These are phyloP conservation scores for Drosophila nannoptera DNA, from an alignment of 1,140 invertebrate genomes.

Conservation along the genomic window DNA sequence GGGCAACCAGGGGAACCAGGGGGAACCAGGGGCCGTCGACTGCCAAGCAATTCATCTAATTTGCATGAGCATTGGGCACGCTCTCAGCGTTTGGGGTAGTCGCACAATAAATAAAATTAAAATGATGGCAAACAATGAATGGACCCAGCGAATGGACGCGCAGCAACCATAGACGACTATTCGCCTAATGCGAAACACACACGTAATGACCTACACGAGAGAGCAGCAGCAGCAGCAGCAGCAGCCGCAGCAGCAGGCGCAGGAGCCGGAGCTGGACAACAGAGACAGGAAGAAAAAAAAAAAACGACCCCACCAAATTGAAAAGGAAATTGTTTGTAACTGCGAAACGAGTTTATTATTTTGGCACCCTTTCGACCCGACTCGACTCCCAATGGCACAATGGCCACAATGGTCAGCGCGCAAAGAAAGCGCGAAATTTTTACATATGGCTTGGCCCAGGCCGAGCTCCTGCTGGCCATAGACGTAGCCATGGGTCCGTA, in stretches of 20 bases:
- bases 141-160: constrained; percentile 36
- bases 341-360: constrained; percentile 79
- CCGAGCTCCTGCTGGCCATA: neutral
- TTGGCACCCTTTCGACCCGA: constrained; percentile 72
- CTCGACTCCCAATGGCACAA: constrained; percentile 12
- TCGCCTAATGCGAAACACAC: constrained; percentile 69
- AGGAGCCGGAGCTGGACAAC: neutral
- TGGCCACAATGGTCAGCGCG: constrained; percentile 34
- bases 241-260: no score
- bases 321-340: constrained; percentile 79
- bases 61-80: constrained; percentile 69
- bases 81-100: constrained; percentile 42
- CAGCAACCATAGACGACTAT: constrained; percentile 55
- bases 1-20: no score
- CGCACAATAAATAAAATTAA: constrained; percentile 80
- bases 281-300: constrained; percentile 28
- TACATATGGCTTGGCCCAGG: constrained; percentile 57
- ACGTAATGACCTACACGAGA: constrained; percentile 67
- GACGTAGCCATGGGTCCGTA: constrained; percentile 59
- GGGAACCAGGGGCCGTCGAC: constrained; percentile 23
- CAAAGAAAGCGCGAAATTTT: constrained; percentile 74
- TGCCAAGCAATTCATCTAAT: constrained; percentile 79
- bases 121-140: constrained; percentile 79
- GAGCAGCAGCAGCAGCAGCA: neutral
- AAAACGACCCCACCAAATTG: constrained; percentile 64